A percentile compares a stretch with the other conserved stretches of the same genome.
Evolutionary conservation across 2,113 vertebrate genomes (phyloP).

Genomic region (Motacilla alba): DNA sequence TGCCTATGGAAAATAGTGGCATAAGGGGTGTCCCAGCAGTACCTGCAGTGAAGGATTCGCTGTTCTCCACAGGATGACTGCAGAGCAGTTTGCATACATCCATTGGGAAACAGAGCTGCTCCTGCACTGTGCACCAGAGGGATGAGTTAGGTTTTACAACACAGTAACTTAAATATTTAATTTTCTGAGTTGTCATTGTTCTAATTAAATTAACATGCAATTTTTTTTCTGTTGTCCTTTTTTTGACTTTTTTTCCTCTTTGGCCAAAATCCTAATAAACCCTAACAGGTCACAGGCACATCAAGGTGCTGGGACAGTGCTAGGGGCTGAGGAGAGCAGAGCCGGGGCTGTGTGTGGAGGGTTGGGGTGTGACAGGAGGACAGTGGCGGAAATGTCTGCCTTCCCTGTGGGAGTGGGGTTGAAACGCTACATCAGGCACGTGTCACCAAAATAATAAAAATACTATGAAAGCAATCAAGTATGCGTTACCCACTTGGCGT

Average conservation of each 20-base stretch:
- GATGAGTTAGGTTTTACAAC: background rate
- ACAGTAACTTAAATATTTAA: background rate
- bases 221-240: background rate
- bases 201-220: background rate
- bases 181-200: background rate
- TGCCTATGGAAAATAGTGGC: background rate
- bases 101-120: background rate
- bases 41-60: background rate
- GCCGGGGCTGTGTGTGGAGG: background rate
- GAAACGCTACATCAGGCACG: background rate
- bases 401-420: background rate
- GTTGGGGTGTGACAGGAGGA: too few species aligned
- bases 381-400: background rate
- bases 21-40: background rate
- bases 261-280: background rate
- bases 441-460: slow-evolving; percentile 39
- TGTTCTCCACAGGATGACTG: background rate
- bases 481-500: slow-evolving; percentile 5
- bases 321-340: background rate
- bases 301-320: fast-evolving
- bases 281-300: fast-evolving
- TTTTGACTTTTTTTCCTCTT: background rate
- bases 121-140: background rate
- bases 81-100: background rate
- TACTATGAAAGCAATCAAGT: slow-evolving; percentile 39